A percentile compares a stretch with the other conserved stretches of the same genome.
phyloP scores from a whole-genome alignment of 2,113 vertebrate genomes.

The Asarcornis scutulata region DNA sequence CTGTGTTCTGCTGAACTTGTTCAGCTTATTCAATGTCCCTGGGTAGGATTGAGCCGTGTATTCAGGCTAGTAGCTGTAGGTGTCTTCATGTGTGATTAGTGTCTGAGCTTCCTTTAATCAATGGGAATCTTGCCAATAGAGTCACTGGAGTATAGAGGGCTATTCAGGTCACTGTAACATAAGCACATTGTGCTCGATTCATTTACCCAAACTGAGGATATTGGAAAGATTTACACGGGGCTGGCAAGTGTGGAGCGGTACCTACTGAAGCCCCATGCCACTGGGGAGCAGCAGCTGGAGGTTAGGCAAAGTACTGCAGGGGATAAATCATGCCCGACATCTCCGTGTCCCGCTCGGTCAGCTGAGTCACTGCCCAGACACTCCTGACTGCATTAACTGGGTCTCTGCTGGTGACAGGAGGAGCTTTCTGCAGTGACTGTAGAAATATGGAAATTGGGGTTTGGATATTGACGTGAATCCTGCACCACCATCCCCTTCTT shows the following conservation, averaged over 20 bases:
- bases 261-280: not conserved
- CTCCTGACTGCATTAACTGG: not conserved
- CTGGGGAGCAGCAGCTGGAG: not conserved
- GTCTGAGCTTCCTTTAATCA: conserved; percentile 24
- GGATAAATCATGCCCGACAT: not conserved
- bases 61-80: not conserved
- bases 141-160: not conserved
- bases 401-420: not conserved
- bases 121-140: not conserved
- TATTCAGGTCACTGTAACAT: not conserved
- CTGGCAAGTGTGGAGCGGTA: fast-evolving
- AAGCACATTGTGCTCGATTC: not conserved
- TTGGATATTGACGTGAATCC: not conserved
- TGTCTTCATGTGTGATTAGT: conserved; percentile 18
- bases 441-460: not conserved
- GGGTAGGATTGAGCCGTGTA: not conserved
- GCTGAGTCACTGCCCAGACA: not conserved
- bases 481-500: not conserved
- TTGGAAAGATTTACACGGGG: not conserved
- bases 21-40: not conserved
- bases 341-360: not conserved
- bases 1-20: not conserved
- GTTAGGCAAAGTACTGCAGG: not conserved
- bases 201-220: not conserved
- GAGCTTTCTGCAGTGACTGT: not conserved